Conservation (phyloP, 2,113 vertebrate genomes). For the Cololabis saira region DNA sequence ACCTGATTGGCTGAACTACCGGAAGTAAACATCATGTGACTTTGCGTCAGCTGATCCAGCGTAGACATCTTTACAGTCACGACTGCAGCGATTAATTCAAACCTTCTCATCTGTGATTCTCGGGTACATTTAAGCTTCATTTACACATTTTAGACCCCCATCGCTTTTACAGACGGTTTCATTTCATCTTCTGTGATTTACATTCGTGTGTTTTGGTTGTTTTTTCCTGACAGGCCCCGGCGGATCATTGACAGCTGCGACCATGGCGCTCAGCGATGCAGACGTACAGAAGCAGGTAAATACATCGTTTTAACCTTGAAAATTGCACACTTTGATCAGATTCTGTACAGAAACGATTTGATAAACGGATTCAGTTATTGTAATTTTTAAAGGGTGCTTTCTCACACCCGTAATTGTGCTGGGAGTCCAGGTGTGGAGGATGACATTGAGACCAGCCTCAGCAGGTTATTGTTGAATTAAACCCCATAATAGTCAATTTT, state of each 20-base stretch:
- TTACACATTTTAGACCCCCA: rapidly evolving
- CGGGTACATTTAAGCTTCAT: constrained; percentile 31
- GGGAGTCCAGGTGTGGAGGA: background rate
- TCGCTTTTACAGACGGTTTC: rapidly evolving
- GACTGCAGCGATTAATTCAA: constrained; percentile 67
- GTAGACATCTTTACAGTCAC: constrained; percentile 75
- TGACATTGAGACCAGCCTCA: constrained; percentile 65
- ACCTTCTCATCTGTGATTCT: constrained; percentile 24
- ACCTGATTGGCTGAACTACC: constrained; percentile 38
- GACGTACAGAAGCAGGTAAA: constrained; percentile 97
- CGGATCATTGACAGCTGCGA: constrained; percentile 55
- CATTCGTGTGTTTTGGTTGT: background rate
- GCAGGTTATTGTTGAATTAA: constrained; percentile 12
- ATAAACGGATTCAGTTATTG: rapidly evolving
- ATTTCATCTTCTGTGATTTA: rapidly evolving
- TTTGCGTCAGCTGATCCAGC: constrained; percentile 77
- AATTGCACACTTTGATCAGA: background rate
- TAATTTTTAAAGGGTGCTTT: no score
- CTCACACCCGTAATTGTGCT: no score
- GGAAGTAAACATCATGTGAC: constrained; percentile 81
- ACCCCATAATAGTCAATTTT: no score
- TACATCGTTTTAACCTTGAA: constrained; percentile 36
- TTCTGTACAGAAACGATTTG: rapidly evolving
- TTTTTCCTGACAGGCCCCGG: constrained; percentile 41
- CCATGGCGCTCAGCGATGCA: constrained; percentile 97